Percentiles rank a stretch among this genome's conserved stretches.
These are phyloP conservation scores for Eupithecia insigniata DNA, from an alignment of 2,888 invertebrate genomes.

Conservation along the genomic window DNA sequence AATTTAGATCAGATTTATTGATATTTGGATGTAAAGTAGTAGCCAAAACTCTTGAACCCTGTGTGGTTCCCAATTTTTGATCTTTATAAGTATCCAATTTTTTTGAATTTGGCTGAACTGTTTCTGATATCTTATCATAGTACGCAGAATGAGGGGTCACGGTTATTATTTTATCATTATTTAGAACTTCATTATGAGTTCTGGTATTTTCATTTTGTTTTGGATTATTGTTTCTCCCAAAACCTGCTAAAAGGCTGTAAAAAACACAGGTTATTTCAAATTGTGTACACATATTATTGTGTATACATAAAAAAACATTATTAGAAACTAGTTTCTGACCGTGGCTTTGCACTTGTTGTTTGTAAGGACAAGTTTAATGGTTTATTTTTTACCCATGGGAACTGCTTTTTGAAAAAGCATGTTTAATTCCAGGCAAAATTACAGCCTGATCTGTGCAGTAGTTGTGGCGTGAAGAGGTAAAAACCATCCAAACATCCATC, in stretches of 20 bases:
- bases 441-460: neutral
- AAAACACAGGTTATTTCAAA: neutral
- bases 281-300: neutral
- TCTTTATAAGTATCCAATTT: neutral
- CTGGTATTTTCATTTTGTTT: conserved; percentile 13
- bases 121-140: conserved; percentile 12
- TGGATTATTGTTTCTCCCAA: conserved; percentile 15
- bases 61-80: neutral
- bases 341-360: neutral
- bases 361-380: neutral
- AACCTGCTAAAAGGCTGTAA: conserved; percentile 23
- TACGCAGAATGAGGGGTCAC: conserved; percentile 23
- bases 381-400: neutral
- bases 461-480: neutral
- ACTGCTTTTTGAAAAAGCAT: neutral
- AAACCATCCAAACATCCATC: neutral
- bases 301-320: neutral
- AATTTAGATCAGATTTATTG: neutral
- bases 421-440: neutral
- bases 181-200: conserved; percentile 14
- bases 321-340: neutral
- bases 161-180: conserved; percentile 23
- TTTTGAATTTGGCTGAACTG: conserved; percentile 7
- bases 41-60: neutral
- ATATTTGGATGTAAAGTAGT: neutral